Percentiles rank a stretch among this genome's conserved stretches.
phyloP scores from a whole-genome alignment of 2,888 invertebrate genomes.

The Lycocerus yunnanus region DNA sequence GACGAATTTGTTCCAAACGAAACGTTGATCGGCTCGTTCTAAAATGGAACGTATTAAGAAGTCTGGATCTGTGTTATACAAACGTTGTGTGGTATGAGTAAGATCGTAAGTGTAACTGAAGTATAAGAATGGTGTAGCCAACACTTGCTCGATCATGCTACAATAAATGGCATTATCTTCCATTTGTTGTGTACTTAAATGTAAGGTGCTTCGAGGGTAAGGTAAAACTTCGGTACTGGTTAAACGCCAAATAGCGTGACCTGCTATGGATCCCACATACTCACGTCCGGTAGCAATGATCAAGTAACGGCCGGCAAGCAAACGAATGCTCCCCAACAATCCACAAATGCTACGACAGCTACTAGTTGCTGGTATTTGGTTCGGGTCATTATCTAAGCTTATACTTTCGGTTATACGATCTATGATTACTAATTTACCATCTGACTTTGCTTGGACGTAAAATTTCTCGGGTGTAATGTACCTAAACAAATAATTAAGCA shows the following conservation, averaged over 20 bases:
- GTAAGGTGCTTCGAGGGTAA: constrained; percentile 81
- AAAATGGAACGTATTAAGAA: constrained; percentile 79
- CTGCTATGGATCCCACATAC: constrained; percentile 79
- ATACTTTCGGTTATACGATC: constrained; percentile 67
- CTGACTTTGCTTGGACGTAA: constrained; percentile 80
- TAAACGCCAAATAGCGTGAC: constrained; percentile 78
- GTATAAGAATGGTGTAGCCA: constrained; percentile 87
- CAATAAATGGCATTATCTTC: constrained; percentile 84
- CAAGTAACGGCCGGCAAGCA: constrained; percentile 85
- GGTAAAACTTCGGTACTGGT: constrained; percentile 83
- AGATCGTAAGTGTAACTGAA: constrained; percentile 95
- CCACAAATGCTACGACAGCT: constrained; percentile 79
- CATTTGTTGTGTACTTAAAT: constrained; percentile 81
- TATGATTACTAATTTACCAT: constrained; percentile 79
- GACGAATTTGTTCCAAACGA: constrained; percentile 91
- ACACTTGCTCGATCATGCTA: constrained; percentile 79
- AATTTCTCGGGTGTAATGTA: constrained; percentile 90
- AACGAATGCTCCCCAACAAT: constrained; percentile 81
- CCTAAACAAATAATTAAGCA: constrained; percentile 56
- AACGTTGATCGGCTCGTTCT: constrained; percentile 82
- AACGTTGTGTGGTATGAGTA: constrained; percentile 87
- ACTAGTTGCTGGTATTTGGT: constrained; percentile 67
- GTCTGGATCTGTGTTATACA: constrained; percentile 82
- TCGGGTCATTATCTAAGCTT: constrained; percentile 50
- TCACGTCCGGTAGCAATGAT: constrained; percentile 86